Percentiles rank a stretch among this genome's conserved stretches.
phyloP scores from a whole-genome alignment of 1,140 invertebrate species.

The Ganaspis sp. region DNA sequence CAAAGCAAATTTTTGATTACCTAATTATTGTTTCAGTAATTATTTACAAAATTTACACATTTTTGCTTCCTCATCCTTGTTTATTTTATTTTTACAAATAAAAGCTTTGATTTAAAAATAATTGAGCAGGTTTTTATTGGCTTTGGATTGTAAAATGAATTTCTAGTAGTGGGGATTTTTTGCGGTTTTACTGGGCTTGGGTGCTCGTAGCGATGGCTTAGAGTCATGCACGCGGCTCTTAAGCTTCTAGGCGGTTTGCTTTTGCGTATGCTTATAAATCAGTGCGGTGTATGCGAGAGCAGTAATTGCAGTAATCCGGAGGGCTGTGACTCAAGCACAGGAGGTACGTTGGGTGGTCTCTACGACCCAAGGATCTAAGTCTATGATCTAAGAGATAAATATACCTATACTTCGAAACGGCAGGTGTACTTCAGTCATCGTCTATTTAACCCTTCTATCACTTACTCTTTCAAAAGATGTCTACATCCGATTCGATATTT shows the following conservation, averaged over 20 bases:
- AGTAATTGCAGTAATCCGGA: slow-evolving; percentile 49
- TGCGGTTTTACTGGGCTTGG: neutral
- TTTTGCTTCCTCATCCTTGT: too few species aligned
- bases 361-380: slow-evolving; percentile 5
- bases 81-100: too few species aligned
- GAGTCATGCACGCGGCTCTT: neutral
- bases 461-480: neutral
- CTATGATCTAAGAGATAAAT: slow-evolving; percentile 16
- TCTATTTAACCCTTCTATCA: slow-evolving; percentile 16
- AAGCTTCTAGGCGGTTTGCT: neutral
- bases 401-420: slow-evolving; percentile 6
- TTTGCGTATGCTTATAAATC: slow-evolving; percentile 16
- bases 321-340: slow-evolving; percentile 39
- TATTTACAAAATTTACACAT: too few species aligned
- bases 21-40: too few species aligned
- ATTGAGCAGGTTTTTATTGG: too few species aligned
- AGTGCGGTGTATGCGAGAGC: slow-evolving; percentile 2
- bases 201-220: neutral
- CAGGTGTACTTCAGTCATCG: slow-evolving; percentile 22
- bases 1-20: too few species aligned
- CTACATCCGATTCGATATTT: neutral
- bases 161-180: neutral
- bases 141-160: neutral
- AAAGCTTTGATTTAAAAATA: too few species aligned
- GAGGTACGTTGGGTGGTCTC: slow-evolving; percentile 55